Percentiles rank a stretch among this genome's conserved stretches.
Conservation (phyloP, 2,888 invertebrate genomes). For the Sceliomorpha sp. region DNA sequence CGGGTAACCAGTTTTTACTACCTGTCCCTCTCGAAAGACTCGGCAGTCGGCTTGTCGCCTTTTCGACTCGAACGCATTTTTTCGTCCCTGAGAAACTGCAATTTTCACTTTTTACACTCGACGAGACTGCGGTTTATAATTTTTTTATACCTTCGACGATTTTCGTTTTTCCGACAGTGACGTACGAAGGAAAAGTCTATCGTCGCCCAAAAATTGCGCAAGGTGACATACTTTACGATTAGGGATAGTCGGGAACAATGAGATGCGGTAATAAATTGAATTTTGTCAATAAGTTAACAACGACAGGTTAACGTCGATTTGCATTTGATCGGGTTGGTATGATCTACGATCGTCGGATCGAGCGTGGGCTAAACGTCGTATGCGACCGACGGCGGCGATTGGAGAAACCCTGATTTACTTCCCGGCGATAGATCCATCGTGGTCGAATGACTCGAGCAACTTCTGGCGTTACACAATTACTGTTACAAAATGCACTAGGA, state of each 20-base stretch:
- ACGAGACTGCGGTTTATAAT: neutral
- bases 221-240: neutral
- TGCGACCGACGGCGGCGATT: slow-evolving; percentile 21
- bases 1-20: slow-evolving; percentile 63
- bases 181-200: too few species aligned
- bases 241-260: slow-evolving; percentile 7
- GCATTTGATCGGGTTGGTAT: slow-evolving; percentile 9
- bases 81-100: slow-evolving; percentile 23
- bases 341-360: slow-evolving; percentile 44
- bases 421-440: slow-evolving; percentile 28
- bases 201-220: neutral
- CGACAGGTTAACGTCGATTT: slow-evolving; percentile 35
- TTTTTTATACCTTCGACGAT: too few species aligned
- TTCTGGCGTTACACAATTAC: slow-evolving; percentile 55
- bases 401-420: slow-evolving; percentile 50
- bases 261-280: slow-evolving; percentile 5
- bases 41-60: slow-evolving; percentile 64
- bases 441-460: slow-evolving; percentile 25
- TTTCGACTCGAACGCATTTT: slow-evolving; percentile 40
- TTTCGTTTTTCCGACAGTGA: too few species aligned
- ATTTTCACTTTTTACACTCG: slow-evolving; percentile 26
- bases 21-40: slow-evolving; percentile 51
- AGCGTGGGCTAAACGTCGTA: slow-evolving; percentile 44
- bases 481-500: slow-evolving; percentile 52
- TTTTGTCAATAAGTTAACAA: slow-evolving; percentile 12